phyloP scores from a whole-genome alignment of 2,888 invertebrate genomes.

The Aromia moschata region DNA sequence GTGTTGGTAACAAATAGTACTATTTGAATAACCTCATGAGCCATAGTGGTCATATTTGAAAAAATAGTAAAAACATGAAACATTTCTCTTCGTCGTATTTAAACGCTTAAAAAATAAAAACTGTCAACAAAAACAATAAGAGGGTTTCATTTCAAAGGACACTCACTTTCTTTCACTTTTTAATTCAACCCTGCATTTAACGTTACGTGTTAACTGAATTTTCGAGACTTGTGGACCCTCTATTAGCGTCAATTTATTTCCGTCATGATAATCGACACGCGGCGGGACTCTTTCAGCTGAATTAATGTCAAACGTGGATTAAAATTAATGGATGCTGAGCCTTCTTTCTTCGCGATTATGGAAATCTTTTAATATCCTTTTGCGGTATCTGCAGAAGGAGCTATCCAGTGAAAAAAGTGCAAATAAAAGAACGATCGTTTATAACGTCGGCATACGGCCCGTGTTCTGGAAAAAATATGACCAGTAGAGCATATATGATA shows the following conservation, averaged over 20 bases:
- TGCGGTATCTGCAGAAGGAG: neutral
- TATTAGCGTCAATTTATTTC: slow-evolving; percentile 6
- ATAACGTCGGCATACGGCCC: neutral
- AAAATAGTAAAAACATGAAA: too few species aligned
- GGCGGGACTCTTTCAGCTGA: neutral
- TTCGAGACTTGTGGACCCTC: neutral
- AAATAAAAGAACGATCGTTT: neutral
- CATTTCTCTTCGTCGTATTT: too few species aligned
- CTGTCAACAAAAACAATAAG: too few species aligned
- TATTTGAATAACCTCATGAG: too few species aligned
- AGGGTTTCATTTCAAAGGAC: too few species aligned
- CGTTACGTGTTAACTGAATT: too few species aligned
- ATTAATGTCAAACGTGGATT: slow-evolving; percentile 1
- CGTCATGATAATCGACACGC: slow-evolving; percentile 3
- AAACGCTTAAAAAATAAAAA: too few species aligned
- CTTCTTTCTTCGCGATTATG: neutral
- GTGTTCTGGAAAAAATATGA: neutral
- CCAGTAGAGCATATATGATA: too few species aligned
- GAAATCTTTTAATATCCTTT: neutral
- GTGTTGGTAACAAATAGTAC: too few species aligned
- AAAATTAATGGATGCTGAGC: neutral
- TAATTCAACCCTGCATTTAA: too few species aligned
- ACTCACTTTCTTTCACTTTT: too few species aligned
- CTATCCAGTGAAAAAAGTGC: neutral
- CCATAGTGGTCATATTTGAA: too few species aligned